These are phyloP conservation scores for Phymastichus coffea DNA, from an alignment of 1,140 invertebrate genomes.

Conservation along the genomic window DNA sequence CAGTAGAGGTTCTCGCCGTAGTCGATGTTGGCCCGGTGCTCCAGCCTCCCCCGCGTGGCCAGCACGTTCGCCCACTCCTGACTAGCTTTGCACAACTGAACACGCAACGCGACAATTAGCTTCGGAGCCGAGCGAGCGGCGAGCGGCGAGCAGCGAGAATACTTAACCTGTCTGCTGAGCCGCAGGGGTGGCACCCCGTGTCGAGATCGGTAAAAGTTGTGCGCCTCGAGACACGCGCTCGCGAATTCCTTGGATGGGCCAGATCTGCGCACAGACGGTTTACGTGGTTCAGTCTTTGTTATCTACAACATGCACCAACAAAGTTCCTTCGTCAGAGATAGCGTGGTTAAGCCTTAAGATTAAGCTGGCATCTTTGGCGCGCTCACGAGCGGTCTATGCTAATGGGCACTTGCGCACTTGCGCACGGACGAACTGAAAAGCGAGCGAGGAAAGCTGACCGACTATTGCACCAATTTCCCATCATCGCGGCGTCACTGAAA, in stretches of 20 bases:
- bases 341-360: no score
- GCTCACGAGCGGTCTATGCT: no score
- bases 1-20: conserved; percentile 84
- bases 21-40: conserved; percentile 73
- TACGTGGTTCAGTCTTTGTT: conserved; percentile 55
- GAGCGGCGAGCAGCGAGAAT: no score
- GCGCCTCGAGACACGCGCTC: conserved; percentile 67
- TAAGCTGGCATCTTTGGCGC: no score
- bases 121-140: no score
- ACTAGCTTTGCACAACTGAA: conserved; percentile 67
- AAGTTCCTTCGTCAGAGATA: no score
- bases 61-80: conserved; percentile 82
- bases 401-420: no score
- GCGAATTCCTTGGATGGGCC: conserved; percentile 53
- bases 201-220: conserved; percentile 73
- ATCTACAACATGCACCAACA: conserved; percentile 48
- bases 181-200: conserved; percentile 71
- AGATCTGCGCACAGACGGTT: conserved; percentile 55
- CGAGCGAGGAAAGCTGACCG: conserved; percentile 33
- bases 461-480: conserved; percentile 40
- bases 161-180: conserved; percentile 71
- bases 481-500: conserved; percentile 30
- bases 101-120: no score
- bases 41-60: conserved; percentile 65
- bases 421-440: no score